Percentiles rank a stretch among this genome's conserved stretches.
Evolutionary conservation across 2,888 invertebrate genomes (phyloP).

Genomic region (Mystacides longicornis): DNA sequence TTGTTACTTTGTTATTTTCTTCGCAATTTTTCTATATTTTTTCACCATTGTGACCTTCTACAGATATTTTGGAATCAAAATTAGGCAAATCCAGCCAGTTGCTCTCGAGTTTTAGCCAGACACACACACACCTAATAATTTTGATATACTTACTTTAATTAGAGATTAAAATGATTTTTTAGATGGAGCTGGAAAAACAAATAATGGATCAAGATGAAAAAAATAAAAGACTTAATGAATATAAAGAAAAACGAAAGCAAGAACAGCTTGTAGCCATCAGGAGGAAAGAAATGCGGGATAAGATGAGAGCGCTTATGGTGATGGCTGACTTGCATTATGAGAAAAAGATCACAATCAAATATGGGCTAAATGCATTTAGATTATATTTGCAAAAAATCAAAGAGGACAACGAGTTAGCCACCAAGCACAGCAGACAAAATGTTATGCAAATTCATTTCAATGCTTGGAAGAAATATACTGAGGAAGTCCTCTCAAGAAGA

Average conservation of each 20-base stretch:
- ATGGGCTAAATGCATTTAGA: slow-evolving; percentile 38
- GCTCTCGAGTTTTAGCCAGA: too few relatives aligned
- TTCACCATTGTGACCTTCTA: too few relatives aligned
- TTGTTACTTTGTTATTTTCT: too few relatives aligned
- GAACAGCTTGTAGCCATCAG: slow-evolving; percentile 55
- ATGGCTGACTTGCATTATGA: slow-evolving; percentile 48
- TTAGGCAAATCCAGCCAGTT: too few relatives aligned
- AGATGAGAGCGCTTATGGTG: slow-evolving; percentile 41
- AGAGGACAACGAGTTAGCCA: slow-evolving; percentile 42
- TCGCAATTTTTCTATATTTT: too few relatives aligned
- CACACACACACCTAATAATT: too few relatives aligned
- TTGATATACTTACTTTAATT: not conserved
- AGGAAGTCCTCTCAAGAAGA: slow-evolving; percentile 45
- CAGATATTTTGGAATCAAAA: too few relatives aligned
- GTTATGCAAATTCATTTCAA: slow-evolving; percentile 44
- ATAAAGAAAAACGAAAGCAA: slow-evolving; percentile 52
- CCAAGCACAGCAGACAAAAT: slow-evolving; percentile 40
- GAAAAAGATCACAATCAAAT: slow-evolving; percentile 37
- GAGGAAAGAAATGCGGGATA: slow-evolving; percentile 47
- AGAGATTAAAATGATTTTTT: not conserved
- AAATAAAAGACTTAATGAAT: slow-evolving; percentile 49
- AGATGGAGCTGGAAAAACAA: slow-evolving; percentile 45
- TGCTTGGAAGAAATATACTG: slow-evolving; percentile 48
- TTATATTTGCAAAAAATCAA: slow-evolving; percentile 36
- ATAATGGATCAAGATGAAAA: slow-evolving; percentile 57